Percentiles rank a stretch among this genome's conserved stretches.
These are phyloP conservation scores for Holothuria glaberrima DNA, from an alignment of 35 echinoderm and acorn worm genomes.

Conservation along the genomic window DNA sequence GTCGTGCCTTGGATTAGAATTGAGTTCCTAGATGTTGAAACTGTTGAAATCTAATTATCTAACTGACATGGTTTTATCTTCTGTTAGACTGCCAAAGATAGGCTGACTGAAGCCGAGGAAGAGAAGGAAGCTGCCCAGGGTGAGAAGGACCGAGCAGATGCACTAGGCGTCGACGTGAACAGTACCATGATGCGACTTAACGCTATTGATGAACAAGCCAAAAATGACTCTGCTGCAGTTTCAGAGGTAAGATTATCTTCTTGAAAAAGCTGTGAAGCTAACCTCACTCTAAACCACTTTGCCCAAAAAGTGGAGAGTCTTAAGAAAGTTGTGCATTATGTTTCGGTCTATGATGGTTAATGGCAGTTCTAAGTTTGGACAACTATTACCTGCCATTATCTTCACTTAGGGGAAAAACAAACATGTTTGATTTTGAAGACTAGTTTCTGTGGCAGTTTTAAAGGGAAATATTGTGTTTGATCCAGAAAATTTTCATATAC, in stretches of 20 bases:
- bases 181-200: conserved; percentile 75
- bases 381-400: too few relatives aligned
- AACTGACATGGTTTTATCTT: background rate
- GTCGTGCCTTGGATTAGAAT: background rate
- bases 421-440: too few relatives aligned
- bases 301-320: too few relatives aligned
- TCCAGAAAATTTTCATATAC: too few relatives aligned
- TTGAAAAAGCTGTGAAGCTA: too few relatives aligned
- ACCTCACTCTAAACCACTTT: too few relatives aligned
- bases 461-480: too few relatives aligned
- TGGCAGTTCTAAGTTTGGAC: too few relatives aligned
- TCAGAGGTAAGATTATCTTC: conserved; percentile 32
- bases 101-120: conserved; percentile 59
- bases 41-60: background rate
- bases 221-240: conserved; percentile 60
- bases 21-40: background rate
- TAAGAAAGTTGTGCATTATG: too few relatives aligned
- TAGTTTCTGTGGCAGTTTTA: too few relatives aligned
- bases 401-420: too few relatives aligned
- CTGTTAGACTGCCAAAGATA: conserved; percentile 60
- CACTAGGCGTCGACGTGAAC: conserved; percentile 53
- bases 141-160: conserved; percentile 78
- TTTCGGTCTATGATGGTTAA: too few relatives aligned
- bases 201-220: conserved; percentile 71
- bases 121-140: conserved; percentile 66